phyloP scores from a whole-genome alignment of 2,797 vertebrate genomes.

The Gouania willdenowi region DNA sequence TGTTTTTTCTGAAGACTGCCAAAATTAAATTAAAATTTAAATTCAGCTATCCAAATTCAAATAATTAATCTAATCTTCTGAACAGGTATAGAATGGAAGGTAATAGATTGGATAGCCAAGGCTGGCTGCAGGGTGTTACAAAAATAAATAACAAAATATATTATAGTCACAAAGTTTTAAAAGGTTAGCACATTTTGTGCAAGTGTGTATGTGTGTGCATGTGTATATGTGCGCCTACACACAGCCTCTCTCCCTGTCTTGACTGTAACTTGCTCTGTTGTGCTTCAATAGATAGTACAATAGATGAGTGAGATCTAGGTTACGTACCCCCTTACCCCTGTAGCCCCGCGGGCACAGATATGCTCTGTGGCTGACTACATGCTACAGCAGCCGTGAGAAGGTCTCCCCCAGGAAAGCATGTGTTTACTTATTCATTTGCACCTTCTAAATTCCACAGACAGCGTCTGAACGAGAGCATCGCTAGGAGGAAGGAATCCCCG shows the following conservation, averaged over 20 bases:
- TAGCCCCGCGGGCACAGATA: conserved; percentile 63
- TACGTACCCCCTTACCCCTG: conserved; percentile 50
- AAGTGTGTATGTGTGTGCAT: too few relatives aligned
- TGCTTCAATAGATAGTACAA: conserved; percentile 38
- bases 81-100: too few relatives aligned
- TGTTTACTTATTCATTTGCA: conserved; percentile 80
- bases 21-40: too few relatives aligned
- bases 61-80: too few relatives aligned
- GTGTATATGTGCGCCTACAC: too few relatives aligned
- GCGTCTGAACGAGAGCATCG: conserved; percentile 44
- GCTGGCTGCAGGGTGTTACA: too few relatives aligned
- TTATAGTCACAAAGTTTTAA: too few relatives aligned
- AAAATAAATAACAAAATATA: too few relatives aligned
- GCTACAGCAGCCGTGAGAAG: conserved; percentile 68
- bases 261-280: conserved; percentile 35
- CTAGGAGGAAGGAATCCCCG: conserved; percentile 60
- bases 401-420: conserved; percentile 68
- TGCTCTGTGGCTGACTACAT: conserved; percentile 67
- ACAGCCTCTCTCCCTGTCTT: conserved; percentile 2
- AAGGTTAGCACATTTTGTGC: too few relatives aligned
- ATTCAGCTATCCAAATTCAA: too few relatives aligned
- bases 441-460: conserved; percentile 69
- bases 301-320: conserved; percentile 60
- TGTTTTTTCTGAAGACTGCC: too few relatives aligned
- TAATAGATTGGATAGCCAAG: too few relatives aligned